Evolutionary conservation across 1,140 invertebrate genomes (phyloP), one percentile per base, ranked within the genome.

Genomic region (Lepidotrigona ventralis): DNA sequence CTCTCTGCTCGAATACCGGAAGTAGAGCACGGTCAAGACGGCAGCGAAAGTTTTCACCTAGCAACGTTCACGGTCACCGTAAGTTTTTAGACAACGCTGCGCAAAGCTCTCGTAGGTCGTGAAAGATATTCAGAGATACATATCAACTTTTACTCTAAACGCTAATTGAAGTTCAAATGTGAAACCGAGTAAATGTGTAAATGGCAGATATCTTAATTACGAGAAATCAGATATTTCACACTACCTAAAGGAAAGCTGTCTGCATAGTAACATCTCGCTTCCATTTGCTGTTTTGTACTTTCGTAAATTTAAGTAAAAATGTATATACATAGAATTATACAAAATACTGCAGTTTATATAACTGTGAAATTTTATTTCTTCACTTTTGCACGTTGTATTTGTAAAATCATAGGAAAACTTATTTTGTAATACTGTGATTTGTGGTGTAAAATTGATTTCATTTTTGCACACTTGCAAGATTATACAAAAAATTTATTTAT

Each of bases 31-130:
- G 53, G 69, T 68, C 79, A 83, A 79, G 84, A 81, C 80, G 76
- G 58, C 81, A 89, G 87, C 74, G 87, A 89, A 89, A 89, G 87
- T 89, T 39, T 39, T 72, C 82, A 56, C 64, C 66, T 54, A 33
- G 60, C 76, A 39, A 79, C 73, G 63, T 86, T 87, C 85, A 84
- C 70, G 86, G 73, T 76, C 85, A 80, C 72, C 26, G 54, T 33
- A 15, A 26, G 26, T 64, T 79, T 79, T 72, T 77, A 69, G 54
- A 58, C 63, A 29, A 19, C 6, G 33, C 51, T 46, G 6, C 2
- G 15, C 29, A n/a, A 71, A 17, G 1, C 14, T 8, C 19, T 74
- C 9, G 29, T 14, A 21, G 19, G 3, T 63, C 39, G 29, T 14
- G n/a, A 14, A 21, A 63, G 26, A n/a, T 33, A 26, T 19, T 8